Percentiles rank a stretch among this genome's conserved stretches.
phyloP scores from a whole-genome alignment of 92 coral and sea anemone genomes.

The Diadumene lineata region DNA sequence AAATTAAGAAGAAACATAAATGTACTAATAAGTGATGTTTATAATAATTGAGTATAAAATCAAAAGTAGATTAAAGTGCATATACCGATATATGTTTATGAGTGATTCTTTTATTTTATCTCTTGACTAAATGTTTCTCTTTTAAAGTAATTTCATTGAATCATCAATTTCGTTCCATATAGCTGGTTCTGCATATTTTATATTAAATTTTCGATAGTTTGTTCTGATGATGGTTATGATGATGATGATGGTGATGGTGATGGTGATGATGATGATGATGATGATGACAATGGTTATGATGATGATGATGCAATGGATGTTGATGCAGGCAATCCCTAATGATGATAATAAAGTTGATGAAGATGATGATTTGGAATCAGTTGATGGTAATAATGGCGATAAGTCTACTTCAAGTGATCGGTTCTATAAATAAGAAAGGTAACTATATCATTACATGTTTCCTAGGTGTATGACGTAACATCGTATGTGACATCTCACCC shows the following conservation, averaged over 20 bases:
- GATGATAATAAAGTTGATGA: background rate
- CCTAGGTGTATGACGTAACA: conserved; percentile 77
- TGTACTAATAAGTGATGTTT: no score
- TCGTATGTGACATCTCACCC: conserved; percentile 70
- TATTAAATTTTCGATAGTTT: no score
- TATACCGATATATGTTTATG: no score
- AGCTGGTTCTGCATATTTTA: no score
- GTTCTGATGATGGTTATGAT: background rate
- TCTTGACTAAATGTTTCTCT: no score
- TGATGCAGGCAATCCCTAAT: background rate
- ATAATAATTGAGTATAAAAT: no score
- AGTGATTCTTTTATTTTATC: no score
- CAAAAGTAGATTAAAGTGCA: no score
- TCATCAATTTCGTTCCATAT: no score
- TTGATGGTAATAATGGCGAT: background rate
- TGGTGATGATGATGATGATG: background rate
- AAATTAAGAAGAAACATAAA: no score
- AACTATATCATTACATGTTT: background rate
- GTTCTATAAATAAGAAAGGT: background rate
- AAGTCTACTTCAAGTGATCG: background rate
- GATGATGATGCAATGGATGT: background rate
- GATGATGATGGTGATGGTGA: background rate
- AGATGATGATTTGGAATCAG: background rate
- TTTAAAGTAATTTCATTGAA: no score
- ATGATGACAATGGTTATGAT: background rate